phyloP scores from a whole-genome alignment of 2,888 invertebrate genomes.

The Ormyrus pomaceus region DNA sequence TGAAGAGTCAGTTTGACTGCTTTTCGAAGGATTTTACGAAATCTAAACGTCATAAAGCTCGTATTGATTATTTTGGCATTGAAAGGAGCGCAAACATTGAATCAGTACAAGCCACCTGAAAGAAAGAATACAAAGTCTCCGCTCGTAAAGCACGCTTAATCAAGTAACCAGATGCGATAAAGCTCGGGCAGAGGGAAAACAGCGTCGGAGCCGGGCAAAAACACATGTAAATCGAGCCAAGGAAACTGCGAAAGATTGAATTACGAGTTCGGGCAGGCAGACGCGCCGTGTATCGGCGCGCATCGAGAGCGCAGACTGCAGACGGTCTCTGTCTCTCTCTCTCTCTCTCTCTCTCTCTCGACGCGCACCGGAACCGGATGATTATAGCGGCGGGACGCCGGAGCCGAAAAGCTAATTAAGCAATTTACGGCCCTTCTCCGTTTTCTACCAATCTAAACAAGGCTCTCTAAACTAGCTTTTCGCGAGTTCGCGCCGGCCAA shows the following conservation, averaged over 20 bases:
- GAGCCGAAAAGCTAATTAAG: slow-evolving; percentile 68
- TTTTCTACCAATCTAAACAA: slow-evolving; percentile 63
- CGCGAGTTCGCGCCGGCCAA: slow-evolving; percentile 64
- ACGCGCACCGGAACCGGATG: slow-evolving; percentile 2
- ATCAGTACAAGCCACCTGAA: no score
- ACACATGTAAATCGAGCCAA: background rate
- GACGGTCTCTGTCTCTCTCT: background rate
- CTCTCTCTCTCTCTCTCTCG: no score
- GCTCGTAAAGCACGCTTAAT: no score
- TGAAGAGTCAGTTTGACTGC: background rate
- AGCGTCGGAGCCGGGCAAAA: background rate
- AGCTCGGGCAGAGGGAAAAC: no score
- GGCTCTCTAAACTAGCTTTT: slow-evolving; percentile 66
- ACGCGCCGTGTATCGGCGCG: background rate
- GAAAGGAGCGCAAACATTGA: no score
- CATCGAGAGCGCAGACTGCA: background rate
- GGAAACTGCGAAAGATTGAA: background rate
- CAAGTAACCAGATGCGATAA: no score
- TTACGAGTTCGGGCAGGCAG: no score
- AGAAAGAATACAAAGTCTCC: no score
- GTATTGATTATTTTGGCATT: no score
- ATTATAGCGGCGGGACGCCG: slow-evolving; percentile 40
- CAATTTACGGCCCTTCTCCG: slow-evolving; percentile 63
- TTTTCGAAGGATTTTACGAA: no score
- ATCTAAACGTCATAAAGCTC: no score